phyloP scores from a whole-genome alignment of 2,113 vertebrate genomes.

The Scolopax mira region DNA sequence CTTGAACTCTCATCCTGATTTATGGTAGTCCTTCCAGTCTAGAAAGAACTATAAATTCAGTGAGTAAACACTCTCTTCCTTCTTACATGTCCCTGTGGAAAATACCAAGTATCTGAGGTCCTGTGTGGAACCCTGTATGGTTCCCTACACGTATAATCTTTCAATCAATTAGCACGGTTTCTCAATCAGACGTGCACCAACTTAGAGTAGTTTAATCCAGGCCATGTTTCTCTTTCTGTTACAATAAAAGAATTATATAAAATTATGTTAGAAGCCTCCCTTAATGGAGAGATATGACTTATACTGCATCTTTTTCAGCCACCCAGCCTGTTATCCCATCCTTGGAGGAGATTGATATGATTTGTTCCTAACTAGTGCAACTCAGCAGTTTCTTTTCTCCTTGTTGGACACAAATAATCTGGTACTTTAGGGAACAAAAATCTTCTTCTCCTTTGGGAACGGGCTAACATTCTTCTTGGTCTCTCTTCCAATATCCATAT shows the following conservation, averaged over 20 bases:
- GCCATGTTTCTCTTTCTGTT: not conserved
- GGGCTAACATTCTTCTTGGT: not conserved
- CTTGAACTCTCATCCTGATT: not conserved
- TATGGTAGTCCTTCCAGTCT: not conserved
- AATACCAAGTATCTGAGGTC: not conserved
- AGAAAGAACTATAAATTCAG: not conserved
- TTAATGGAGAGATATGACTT: not conserved
- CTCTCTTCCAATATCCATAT: not conserved
- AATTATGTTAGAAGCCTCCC: not conserved
- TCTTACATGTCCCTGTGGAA: not conserved
- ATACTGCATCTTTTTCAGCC: not conserved
- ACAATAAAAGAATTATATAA: not conserved
- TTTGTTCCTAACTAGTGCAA: not conserved
- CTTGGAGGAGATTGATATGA: not conserved
- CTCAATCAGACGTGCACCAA: not conserved
- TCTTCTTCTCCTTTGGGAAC: not conserved
- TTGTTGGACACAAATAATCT: not conserved
- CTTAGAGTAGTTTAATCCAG: not conserved
- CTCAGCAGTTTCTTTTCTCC: not conserved
- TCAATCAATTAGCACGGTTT: not conserved
- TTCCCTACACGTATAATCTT: not conserved
- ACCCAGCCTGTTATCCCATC: not conserved
- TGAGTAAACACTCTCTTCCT: not conserved
- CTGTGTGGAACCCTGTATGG: not conserved
- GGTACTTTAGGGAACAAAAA: not conserved